Evolutionary conservation across 2,888 invertebrate genomes (phyloP).

Genomic region (Apodemia hepburni): DNA sequence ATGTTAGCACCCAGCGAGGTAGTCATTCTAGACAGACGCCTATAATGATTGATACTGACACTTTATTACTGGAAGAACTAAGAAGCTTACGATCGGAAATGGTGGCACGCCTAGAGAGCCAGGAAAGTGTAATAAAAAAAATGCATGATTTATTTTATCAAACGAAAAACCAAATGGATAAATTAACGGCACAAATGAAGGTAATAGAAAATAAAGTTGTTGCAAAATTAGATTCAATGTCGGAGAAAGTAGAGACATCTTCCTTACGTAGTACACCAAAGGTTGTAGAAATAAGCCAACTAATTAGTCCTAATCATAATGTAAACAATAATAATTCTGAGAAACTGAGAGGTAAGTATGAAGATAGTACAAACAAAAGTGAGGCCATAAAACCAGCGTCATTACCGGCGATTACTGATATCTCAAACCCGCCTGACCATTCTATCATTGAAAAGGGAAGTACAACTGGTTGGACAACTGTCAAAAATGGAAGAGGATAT

Average conservation of each 20-base stretch:
- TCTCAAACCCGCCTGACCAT: not conserved
- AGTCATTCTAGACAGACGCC: not conserved
- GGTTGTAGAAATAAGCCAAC: not conserved
- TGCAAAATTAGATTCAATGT: not conserved
- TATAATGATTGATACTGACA: not conserved
- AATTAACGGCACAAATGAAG: not conserved
- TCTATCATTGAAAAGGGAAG: not conserved
- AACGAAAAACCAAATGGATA: not conserved
- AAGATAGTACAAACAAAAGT: not conserved
- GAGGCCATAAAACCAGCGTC: not conserved
- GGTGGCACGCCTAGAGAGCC: not conserved
- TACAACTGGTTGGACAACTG: not conserved
- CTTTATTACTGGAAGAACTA: not conserved
- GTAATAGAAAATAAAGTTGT: not conserved
- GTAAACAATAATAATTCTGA: not conserved
- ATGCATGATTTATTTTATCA: not conserved
- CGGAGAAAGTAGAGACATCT: too few species aligned
- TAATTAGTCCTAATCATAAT: not conserved
- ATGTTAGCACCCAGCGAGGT: not conserved
- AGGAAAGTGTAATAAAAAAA: not conserved
- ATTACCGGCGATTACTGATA: not conserved
- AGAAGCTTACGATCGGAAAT: not conserved
- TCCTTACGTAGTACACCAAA: too few species aligned
- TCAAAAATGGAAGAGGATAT: slow-evolving; percentile 3
- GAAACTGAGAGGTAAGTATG: not conserved